phyloP scores from a whole-genome alignment of 2,113 vertebrate genomes.

The Equus przewalskii region DNA sequence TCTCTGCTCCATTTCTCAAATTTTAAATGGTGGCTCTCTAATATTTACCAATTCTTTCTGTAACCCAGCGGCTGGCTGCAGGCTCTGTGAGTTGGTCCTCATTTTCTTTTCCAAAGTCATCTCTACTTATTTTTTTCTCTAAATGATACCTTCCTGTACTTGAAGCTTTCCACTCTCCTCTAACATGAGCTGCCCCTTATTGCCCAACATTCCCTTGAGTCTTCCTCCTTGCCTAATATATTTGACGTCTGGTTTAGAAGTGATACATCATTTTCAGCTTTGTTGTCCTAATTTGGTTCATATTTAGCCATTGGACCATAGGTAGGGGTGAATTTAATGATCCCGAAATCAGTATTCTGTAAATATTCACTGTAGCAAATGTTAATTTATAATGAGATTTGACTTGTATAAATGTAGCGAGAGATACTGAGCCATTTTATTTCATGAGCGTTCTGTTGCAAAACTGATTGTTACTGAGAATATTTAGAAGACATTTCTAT shows the following conservation, averaged over 20 bases:
- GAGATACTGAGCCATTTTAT: background rate
- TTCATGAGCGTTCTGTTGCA: background rate
- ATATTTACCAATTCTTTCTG: background rate
- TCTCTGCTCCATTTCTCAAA: background rate
- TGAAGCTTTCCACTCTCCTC: background rate
- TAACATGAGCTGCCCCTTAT: background rate
- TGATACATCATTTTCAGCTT: background rate
- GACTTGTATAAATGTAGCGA: background rate
- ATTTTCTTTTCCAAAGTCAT: background rate
- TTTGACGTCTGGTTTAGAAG: background rate
- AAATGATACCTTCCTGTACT: background rate
- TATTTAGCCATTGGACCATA: background rate
- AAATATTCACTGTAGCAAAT: background rate
- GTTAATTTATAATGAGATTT: background rate
- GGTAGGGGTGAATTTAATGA: background rate
- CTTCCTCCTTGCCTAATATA: background rate
- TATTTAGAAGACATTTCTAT: background rate
- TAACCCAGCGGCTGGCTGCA: background rate
- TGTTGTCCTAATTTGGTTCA: background rate
- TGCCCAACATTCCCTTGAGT: background rate
- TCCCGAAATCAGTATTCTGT: background rate
- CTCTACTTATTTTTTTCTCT: background rate
- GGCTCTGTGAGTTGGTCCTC: background rate
- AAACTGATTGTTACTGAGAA: background rate
- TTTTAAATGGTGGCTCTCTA: background rate